Evolutionary conservation across 2,113 vertebrate species (phyloP).

Genomic region (Dasyprocta punctata): DNA sequence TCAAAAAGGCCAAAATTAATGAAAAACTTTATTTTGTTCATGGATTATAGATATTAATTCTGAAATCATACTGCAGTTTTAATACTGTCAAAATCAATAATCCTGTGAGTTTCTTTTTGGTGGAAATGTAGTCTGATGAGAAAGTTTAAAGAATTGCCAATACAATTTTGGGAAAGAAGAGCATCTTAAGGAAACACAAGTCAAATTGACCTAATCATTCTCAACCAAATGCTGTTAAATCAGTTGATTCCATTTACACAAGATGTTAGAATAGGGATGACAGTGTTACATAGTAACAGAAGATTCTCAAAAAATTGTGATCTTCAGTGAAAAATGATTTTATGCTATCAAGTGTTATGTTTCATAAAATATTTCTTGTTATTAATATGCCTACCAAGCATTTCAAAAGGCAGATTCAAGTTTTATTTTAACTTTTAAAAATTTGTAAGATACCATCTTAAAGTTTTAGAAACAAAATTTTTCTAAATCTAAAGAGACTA

Average conservation of each 20-base stretch:
- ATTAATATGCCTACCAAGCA: not conserved
- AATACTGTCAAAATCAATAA: constrained; percentile 1
- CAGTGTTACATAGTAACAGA: not conserved
- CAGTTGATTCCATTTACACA: not conserved
- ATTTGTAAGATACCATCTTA: not conserved
- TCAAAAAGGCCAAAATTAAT: not conserved
- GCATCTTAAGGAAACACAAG: not conserved
- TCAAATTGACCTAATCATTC: not conserved
- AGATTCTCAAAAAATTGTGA: not conserved
- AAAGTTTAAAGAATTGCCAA: not conserved
- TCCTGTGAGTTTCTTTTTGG: not conserved
- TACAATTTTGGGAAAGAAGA: constrained; percentile 31
- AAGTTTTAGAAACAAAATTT: not conserved
- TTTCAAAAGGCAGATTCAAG: not conserved
- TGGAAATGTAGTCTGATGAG: not conserved
- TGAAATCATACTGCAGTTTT: not conserved
- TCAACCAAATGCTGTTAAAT: not conserved
- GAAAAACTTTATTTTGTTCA: not conserved
- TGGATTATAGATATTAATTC: not conserved
- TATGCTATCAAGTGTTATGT: not conserved
- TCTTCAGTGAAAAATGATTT: not conserved
- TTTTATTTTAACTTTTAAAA: not conserved
- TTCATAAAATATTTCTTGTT: not conserved
- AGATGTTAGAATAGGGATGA: not conserved
- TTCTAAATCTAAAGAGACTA: not conserved